Conservation (phyloP, 2,888 invertebrate genomes). For the Pogonocherus hispidulus region DNA sequence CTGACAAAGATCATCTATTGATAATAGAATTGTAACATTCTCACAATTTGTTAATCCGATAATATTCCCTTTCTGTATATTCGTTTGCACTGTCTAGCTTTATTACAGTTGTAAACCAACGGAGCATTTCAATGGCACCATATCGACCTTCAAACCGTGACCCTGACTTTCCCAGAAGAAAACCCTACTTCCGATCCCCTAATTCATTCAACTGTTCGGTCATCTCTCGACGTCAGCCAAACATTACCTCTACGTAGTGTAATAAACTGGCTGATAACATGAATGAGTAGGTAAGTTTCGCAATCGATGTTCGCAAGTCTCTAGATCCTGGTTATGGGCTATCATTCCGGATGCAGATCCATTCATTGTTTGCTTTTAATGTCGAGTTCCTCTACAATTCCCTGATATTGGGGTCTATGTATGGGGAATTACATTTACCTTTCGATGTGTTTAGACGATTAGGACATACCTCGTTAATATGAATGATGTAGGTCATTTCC, state of each 20-base stretch:
- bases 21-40: too few species aligned
- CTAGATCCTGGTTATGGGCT: conserved; percentile 22
- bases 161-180: conserved; percentile 1
- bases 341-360: background rate
- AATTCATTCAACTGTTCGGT: conserved; percentile 10
- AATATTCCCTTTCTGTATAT: too few species aligned
- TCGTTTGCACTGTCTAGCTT: too few species aligned
- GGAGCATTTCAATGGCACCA: too few species aligned
- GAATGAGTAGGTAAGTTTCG: conserved; percentile 29
- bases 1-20: too few species aligned
- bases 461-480: background rate
- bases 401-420: background rate
- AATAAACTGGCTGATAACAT: conserved; percentile 5
- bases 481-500: background rate
- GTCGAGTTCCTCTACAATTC: background rate
- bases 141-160: too few species aligned
- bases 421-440: conserved; percentile 4
- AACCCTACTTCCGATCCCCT: background rate
- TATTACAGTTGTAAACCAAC: too few species aligned
- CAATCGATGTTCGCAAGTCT: conserved; percentile 9
- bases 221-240: conserved; percentile 1
- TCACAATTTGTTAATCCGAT: too few species aligned
- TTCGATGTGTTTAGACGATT: background rate
- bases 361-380: conserved; percentile 6
- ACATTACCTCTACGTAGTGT: conserved; percentile 16